Base-by-base conservation (phyloP, 2,797 vertebrate genomes). In the Melanotaenia nigrans region DNA sequence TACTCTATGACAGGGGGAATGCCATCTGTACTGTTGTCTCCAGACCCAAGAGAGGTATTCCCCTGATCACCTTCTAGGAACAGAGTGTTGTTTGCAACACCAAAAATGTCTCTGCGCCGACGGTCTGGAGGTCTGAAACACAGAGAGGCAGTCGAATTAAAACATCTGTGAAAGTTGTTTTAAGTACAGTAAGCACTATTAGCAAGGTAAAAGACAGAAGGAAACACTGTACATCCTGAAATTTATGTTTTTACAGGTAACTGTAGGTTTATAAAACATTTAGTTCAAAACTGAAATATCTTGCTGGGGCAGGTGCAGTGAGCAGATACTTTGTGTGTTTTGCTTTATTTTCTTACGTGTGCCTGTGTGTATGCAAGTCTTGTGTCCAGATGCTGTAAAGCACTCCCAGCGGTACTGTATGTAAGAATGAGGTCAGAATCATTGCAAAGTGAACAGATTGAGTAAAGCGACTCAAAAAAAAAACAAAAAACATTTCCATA, bases 71-170 rank as follows among this genome's bases (percentile, higher is more conserved):
- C 64, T 0, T 87, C 93, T 32, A 80, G 33, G 73, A 82, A 49
- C 82, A 94, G 64, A 0, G 96, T 97, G 68, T 92, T 82, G 69
- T 98, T 99, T 28, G 95, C 95, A 0, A 95, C 82, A 0, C 93
- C 95, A 20, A 94, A 94, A 68, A 97, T 56, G 0, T 99, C 97
- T 78, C 98, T 94, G 1, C 97, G 95, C 25, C 95, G 96, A 67
- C 98, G 93, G 61, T 98, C 97, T 20, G 86, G 89, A 64, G 95
- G 95, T 80, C 95, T 95, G 80, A 55, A 79, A 88, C 1, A 73
- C 20, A 77, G 25, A 65, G 1, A 45, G 14, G 59, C 22, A 73
- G 38, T 16, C 0, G 3, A 16, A 61, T 18, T 22, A 47, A 77
- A 75, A 68, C 16, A 28, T 13, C 51, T 61, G 42, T 16, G 13